A percentile compares a stretch with the other conserved stretches of the same genome.
Evolutionary conservation across 2,113 vertebrate genomes (phyloP).

Genomic region (Elaphurus davidianus): DNA sequence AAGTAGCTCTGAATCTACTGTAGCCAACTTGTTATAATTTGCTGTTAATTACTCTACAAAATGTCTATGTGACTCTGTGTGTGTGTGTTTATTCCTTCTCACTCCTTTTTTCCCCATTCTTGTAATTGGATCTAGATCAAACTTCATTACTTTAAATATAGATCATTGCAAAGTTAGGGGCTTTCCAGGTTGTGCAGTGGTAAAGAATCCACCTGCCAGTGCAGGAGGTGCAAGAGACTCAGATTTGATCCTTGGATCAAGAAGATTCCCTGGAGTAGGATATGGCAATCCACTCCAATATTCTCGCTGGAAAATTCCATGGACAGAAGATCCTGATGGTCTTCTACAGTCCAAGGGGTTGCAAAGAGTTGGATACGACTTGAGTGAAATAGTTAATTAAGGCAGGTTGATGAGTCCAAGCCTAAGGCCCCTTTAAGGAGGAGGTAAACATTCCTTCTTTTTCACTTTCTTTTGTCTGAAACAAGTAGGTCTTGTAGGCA

Average conservation of each 20-base stretch:
- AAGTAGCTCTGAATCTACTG: neutral
- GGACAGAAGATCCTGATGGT: neutral
- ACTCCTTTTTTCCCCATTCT: neutral
- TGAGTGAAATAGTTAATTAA: neutral
- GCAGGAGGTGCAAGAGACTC: neutral
- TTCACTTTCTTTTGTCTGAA: neutral
- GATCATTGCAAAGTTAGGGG: neutral
- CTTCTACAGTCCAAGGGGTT: neutral
- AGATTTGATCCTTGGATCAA: neutral
- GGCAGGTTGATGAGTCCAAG: neutral
- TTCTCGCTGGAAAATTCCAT: neutral
- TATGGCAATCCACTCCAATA: neutral
- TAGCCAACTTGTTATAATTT: neutral
- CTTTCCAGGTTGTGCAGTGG: neutral
- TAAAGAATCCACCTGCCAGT: neutral
- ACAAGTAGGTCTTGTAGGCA: neutral
- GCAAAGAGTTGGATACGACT: neutral
- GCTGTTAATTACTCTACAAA: neutral
- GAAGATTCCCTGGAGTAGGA: neutral
- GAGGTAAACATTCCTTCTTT: neutral
- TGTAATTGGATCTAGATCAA: neutral
- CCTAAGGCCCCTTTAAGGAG: neutral
- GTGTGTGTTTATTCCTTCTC: neutral
- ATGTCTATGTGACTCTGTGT: neutral
- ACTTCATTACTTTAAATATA: neutral